Conservation (phyloP, 1,140 invertebrate genomes). For the Drosophila sp. region DNA sequence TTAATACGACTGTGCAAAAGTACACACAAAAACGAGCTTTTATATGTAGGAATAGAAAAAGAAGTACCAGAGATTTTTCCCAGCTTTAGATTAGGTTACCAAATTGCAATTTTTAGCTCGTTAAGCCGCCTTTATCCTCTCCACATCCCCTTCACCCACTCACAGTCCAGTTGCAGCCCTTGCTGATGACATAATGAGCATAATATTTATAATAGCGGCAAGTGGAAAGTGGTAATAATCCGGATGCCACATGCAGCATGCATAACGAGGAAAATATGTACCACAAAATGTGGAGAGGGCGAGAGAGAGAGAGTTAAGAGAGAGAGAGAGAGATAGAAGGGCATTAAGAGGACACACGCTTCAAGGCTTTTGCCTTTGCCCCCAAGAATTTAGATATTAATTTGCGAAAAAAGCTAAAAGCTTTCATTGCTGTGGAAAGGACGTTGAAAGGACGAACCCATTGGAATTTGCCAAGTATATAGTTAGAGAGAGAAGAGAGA, state of each 20-base stretch:
- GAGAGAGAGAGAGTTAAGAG: not conserved
- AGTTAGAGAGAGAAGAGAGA: not conserved
- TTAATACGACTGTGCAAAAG: too few relatives aligned
- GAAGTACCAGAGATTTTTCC: not conserved
- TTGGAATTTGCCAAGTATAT: slow-evolving; percentile 57
- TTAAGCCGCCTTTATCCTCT: not conserved
- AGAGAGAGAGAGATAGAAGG: not conserved
- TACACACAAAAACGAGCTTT: too few relatives aligned
- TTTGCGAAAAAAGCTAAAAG: slow-evolving; percentile 23
- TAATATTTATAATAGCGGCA: slow-evolving; percentile 35
- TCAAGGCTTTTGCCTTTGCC: slow-evolving; percentile 24
- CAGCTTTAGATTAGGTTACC: slow-evolving; percentile 1
- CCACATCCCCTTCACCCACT: not conserved
- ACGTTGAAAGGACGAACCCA: slow-evolving; percentile 79
- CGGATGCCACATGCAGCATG: slow-evolving; percentile 23
- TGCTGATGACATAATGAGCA: slow-evolving; percentile 53
- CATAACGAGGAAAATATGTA: slow-evolving; percentile 1
- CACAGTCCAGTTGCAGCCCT: slow-evolving; percentile 8
- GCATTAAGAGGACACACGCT: slow-evolving; percentile 18
- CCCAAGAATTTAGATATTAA: slow-evolving; percentile 35
- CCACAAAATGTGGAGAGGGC: not conserved
- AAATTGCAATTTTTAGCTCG: slow-evolving; percentile 11
- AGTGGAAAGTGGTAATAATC: slow-evolving; percentile 32
- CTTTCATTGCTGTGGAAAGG: slow-evolving; percentile 67
- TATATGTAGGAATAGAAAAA: too few relatives aligned